phyloP scores from a whole-genome alignment of 2,113 vertebrate species.

The Pampusana beccarii region DNA sequence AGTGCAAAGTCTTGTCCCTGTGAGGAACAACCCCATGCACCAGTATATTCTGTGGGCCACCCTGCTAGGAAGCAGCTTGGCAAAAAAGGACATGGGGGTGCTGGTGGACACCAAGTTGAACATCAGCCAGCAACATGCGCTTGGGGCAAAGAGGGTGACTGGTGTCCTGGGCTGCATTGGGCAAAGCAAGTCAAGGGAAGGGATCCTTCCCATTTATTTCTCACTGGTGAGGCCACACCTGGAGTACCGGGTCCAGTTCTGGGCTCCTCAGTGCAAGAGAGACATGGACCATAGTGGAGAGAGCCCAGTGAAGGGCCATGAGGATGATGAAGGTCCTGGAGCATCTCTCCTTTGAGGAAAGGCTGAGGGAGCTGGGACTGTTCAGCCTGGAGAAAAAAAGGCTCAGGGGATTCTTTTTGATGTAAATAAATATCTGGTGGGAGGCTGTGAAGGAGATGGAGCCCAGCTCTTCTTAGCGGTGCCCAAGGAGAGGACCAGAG shows the following conservation, averaged over 20 bases:
- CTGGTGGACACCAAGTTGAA: not conserved
- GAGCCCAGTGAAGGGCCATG: not conserved
- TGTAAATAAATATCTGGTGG: not conserved
- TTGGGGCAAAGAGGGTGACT: not conserved
- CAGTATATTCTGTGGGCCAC: too few relatives aligned
- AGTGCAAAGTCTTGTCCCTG: too few relatives aligned
- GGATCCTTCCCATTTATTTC: too few relatives aligned
- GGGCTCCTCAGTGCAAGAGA: not conserved
- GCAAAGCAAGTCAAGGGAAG: not conserved
- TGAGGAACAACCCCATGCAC: too few relatives aligned
- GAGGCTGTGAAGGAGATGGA: not conserved
- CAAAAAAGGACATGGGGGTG: not conserved
- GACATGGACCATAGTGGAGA: not conserved
- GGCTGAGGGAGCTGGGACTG: not conserved
- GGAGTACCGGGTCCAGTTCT: not conserved
- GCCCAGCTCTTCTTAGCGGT: not conserved
- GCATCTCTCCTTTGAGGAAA: not conserved
- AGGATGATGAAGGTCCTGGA: not conserved
- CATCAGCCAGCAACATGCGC: not conserved
- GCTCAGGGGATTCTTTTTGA: not conserved
- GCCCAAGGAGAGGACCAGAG: not conserved
- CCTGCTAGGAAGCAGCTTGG: too few relatives aligned
- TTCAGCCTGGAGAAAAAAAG: not conserved
- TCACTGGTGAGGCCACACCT: too few relatives aligned
- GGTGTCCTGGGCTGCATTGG: not conserved